phyloP scores from a whole-genome alignment of 2,888 invertebrate genomes.

The Dolichomitus sp. region DNA sequence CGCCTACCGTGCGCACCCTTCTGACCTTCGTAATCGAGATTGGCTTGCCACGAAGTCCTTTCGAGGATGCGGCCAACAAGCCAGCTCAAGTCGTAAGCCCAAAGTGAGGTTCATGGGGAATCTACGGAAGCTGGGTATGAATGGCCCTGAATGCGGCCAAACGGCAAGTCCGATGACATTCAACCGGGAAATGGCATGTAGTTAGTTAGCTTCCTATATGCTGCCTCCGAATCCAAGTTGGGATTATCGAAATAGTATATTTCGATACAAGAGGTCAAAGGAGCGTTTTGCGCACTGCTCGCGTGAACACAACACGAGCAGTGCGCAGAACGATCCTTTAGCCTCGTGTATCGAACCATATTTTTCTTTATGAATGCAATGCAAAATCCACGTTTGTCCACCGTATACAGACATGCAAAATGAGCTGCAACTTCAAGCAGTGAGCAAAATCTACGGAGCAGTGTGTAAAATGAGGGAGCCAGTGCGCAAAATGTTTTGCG shows the following conservation, averaged over 20 bases:
- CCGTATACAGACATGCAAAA: too few relatives aligned
- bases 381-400: too few relatives aligned
- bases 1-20: slow-evolving; percentile 55
- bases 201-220: not conserved
- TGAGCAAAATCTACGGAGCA: too few relatives aligned
- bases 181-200: not conserved
- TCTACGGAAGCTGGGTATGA: slow-evolving; percentile 36
- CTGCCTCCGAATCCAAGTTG: not conserved
- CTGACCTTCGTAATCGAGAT: slow-evolving; percentile 69
- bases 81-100: slow-evolving; percentile 19
- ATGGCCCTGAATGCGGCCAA: slow-evolving; percentile 34
- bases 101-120: slow-evolving; percentile 26
- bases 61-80: slow-evolving; percentile 35
- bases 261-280: too few relatives aligned
- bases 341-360: too few relatives aligned
- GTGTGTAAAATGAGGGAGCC: too few relatives aligned
- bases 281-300: too few relatives aligned
- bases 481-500: too few relatives aligned
- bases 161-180: slow-evolving; percentile 19
- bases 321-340: too few relatives aligned
- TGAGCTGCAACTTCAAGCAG: too few relatives aligned
- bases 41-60: slow-evolving; percentile 61
- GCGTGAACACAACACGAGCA: too few relatives aligned
- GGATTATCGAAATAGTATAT: not conserved
- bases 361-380: too few relatives aligned